Percentiles rank a stretch among this genome's conserved stretches.
These are phyloP conservation scores for Listronotus bonariensis DNA, from an alignment of 1,140 invertebrate species.

Conservation along the genomic window DNA sequence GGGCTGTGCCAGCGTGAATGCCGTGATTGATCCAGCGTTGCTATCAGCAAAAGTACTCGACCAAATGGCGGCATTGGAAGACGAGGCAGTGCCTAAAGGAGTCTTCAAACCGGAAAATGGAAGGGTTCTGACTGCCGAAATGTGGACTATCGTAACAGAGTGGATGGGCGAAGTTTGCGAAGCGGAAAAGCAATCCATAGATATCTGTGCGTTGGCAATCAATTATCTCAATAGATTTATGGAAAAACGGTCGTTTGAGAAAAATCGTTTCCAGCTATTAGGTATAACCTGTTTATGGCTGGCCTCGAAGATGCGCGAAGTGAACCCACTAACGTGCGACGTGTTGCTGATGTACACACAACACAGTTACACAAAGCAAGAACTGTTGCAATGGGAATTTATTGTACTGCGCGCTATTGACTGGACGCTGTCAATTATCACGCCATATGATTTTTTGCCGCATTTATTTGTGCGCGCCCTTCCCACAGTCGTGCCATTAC, in stretches of 20 bases:
- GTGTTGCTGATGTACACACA: background rate
- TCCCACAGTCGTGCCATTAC: no score
- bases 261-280: background rate
- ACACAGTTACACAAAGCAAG: slow-evolving; percentile 1
- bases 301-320: background rate
- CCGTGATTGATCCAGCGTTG: no score
- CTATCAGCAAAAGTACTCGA: no score
- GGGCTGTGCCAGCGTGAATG: no score
- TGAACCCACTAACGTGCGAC: slow-evolving; percentile 1
- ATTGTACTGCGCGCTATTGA: slow-evolving; percentile 1
- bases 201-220: background rate
- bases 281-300: background rate
- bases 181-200: slow-evolving; percentile 1
- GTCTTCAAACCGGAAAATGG: slow-evolving; percentile 1
- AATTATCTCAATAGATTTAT: slow-evolving; percentile 1
- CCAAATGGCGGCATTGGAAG: slow-evolving; percentile 1
- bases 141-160: slow-evolving; percentile 1
- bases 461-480: no score
- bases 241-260: background rate
- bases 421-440: slow-evolving; percentile 1
- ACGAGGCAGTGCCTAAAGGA: background rate
- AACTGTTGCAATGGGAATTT: background rate
- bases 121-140: background rate
- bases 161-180: background rate
- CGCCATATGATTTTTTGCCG: no score